Evolutionary conservation across 1,140 invertebrate species (phyloP), one percentile per base, ranked within the genome.

Genomic region (Whitmania pigra): DNA sequence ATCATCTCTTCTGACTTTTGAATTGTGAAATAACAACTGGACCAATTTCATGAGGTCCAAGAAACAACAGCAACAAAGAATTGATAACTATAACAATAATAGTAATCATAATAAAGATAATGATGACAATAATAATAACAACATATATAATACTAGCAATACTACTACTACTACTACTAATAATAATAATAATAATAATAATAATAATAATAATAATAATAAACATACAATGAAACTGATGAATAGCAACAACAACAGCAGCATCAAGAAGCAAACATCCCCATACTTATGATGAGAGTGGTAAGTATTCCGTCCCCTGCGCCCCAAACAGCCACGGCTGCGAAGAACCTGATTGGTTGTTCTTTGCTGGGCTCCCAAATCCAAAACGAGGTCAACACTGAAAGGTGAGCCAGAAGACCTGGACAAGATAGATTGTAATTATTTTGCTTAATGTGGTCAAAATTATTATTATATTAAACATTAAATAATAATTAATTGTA

Each of bases 221-320:
- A 11, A 49, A 49, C 11, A 4, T 7, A 49, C 15, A 49, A 49
- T 0, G 15, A 49, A 49, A 49, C 43, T 6, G 6, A 36, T 6
- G 6, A 49, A 49, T 13, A 49, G 15, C 9, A 49, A 49, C 43
- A 49, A 43, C 40, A 43, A 43, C 40, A 43, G 40, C 40, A 17
- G 11, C 9, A 49, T 4, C 9, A 17, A 15, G 9, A 49, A 11
- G 43, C 13, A n/a, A n/a, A n/a, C n/a, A n/a, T n/a, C n/a, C n/a
- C 43, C 78, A 77, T 73, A 80, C 79, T 76, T 67, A 77, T 77
- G 11, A 74, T 67, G 67, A 78, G 77, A 27, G 77, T 76, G 22
- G 75, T 75, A 75, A 77, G 76, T 17, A 80, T 76, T 17, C 78
- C 79, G 72, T 80, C 78, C 9, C 74, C 76, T 3, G 79, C 57